Evolutionary conservation across 1,140 invertebrate species (phyloP).

Genomic region (Leptopilina boulardi): DNA sequence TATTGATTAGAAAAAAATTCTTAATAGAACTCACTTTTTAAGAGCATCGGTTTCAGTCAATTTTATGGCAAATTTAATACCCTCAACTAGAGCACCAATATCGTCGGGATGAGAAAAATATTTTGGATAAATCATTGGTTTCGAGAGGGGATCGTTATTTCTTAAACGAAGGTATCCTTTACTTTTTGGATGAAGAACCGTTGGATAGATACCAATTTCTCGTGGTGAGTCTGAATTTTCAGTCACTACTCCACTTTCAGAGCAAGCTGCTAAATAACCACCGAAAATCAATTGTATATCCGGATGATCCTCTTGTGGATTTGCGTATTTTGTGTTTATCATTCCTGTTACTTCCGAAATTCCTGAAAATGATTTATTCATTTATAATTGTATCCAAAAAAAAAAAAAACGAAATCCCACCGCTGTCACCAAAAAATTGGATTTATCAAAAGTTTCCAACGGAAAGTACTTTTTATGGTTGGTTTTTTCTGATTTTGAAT

Average conservation of each 20-base stretch:
- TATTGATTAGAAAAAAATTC: neutral
- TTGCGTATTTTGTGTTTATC: constrained; percentile 87
- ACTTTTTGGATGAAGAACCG: constrained; percentile 87
- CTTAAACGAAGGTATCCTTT: constrained; percentile 85
- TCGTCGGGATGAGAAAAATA: constrained; percentile 88
- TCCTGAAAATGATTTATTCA: constrained; percentile 69
- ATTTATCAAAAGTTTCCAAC: too few species aligned
- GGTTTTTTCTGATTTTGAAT: too few species aligned
- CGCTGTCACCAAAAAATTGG: too few species aligned
- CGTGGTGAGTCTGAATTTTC: constrained; percentile 78
- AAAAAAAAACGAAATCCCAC: too few species aligned
- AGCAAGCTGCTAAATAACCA: constrained; percentile 88
- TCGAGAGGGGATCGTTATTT: constrained; percentile 84
- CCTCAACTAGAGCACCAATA: constrained; percentile 84
- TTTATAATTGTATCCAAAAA: too few species aligned
- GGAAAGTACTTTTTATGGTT: too few species aligned
- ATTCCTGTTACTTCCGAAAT: constrained; percentile 90
- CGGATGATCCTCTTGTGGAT: constrained; percentile 85
- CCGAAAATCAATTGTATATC: constrained; percentile 92
- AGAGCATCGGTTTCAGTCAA: constrained; percentile 82
- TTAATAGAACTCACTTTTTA: constrained; percentile 77
- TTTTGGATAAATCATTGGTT: constrained; percentile 89
- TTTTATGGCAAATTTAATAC: constrained; percentile 83
- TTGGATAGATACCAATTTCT: constrained; percentile 80
- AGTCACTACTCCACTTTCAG: constrained; percentile 88